Percentiles rank a stretch among this genome's conserved stretches.
Conservation (phyloP, 1,140 invertebrate species). For the Mylabris phalerata region DNA sequence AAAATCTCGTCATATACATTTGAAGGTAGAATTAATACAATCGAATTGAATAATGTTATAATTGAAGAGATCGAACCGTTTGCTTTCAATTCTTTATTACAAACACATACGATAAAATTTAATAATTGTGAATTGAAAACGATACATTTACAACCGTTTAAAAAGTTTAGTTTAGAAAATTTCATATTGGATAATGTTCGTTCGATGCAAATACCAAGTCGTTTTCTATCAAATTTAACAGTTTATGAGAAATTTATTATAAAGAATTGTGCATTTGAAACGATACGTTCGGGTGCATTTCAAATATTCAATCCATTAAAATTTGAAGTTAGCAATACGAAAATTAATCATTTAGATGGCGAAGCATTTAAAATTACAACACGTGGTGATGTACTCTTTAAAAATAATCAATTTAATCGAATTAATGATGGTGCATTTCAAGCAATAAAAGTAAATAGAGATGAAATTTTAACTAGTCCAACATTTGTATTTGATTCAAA, state of each 20-base stretch:
- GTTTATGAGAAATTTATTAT: slow-evolving; percentile 59
- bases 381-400: slow-evolving; percentile 55
- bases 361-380: slow-evolving; percentile 57
- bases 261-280: slow-evolving; percentile 53
- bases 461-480: slow-evolving; percentile 40
- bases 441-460: slow-evolving; percentile 49
- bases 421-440: slow-evolving; percentile 54
- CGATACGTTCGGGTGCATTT: slow-evolving; percentile 49
- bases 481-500: slow-evolving; percentile 61
- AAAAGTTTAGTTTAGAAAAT: slow-evolving; percentile 63
- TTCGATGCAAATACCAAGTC: slow-evolving; percentile 55
- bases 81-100: slow-evolving; percentile 62
- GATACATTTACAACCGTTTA: slow-evolving; percentile 66
- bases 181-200: slow-evolving; percentile 50
- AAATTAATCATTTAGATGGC: slow-evolving; percentile 52
- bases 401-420: slow-evolving; percentile 55
- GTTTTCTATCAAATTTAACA: slow-evolving; percentile 64
- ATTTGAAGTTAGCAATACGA: slow-evolving; percentile 47
- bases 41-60: slow-evolving; percentile 53
- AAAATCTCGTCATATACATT: slow-evolving; percentile 46
- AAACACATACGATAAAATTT: slow-evolving; percentile 49
- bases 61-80: slow-evolving; percentile 60
- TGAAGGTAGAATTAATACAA: slow-evolving; percentile 60
- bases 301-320: slow-evolving; percentile 46
- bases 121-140: slow-evolving; percentile 49